Percentiles rank a stretch among this genome's conserved stretches.
Evolutionary conservation across 1,140 invertebrate species (phyloP).

Genomic region (Lasaia peninsularis): DNA sequence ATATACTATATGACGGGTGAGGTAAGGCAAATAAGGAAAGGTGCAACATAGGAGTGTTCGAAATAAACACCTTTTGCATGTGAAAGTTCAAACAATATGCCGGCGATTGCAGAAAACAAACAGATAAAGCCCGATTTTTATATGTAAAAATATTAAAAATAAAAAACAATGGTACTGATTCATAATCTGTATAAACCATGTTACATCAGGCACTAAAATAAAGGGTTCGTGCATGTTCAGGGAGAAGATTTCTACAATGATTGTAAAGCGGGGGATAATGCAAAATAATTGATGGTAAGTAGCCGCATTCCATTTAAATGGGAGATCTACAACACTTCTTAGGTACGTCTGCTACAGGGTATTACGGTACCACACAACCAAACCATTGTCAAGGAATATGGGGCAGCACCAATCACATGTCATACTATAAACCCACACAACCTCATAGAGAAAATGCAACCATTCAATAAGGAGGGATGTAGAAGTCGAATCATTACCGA

Average conservation of each 20-base stretch:
- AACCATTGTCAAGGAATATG: constrained; percentile 53
- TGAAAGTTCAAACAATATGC: constrained; percentile 40
- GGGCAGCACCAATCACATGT: constrained; percentile 77
- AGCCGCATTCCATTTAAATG: constrained; percentile 42
- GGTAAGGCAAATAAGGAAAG: constrained; percentile 66
- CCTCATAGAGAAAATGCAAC: constrained; percentile 45
- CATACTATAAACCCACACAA: constrained; percentile 53
- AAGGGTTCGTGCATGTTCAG: constrained; percentile 44
- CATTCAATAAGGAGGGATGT: constrained; percentile 5
- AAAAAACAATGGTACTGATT: constrained; percentile 21
- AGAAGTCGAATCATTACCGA: background rate
- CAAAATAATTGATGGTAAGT: constrained; percentile 32
- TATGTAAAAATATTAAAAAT: constrained; percentile 10
- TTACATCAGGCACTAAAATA: constrained; percentile 26
- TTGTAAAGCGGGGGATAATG: constrained; percentile 49
- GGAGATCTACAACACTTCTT: constrained; percentile 42
- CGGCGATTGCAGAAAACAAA: constrained; percentile 78
- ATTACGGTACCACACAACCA: constrained; percentile 58
- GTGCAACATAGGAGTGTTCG: constrained; percentile 56
- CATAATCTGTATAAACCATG: constrained; percentile 17
- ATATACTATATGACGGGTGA: constrained; percentile 50
- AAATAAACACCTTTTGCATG: constrained; percentile 36
- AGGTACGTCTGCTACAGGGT: constrained; percentile 48
- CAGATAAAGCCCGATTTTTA: constrained; percentile 69
- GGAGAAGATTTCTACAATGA: constrained; percentile 24